Evolutionary conservation across 2,113 vertebrate genomes (phyloP), one percentile per base, ranked within the genome.

Genomic region (Salminus brasiliensis): DNA sequence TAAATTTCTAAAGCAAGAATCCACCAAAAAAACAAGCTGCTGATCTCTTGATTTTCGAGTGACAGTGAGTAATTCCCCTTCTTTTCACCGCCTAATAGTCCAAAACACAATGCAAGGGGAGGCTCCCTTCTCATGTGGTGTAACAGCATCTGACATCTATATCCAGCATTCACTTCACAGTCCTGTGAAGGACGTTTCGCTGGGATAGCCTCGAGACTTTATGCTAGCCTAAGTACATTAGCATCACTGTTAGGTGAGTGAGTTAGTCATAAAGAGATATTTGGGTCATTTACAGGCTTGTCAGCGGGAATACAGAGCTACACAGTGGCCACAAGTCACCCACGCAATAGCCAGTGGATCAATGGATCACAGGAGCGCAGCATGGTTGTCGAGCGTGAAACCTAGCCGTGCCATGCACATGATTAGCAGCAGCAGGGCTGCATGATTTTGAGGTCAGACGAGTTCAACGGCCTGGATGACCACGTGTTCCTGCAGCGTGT

Each of bases 191-290:
- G 77, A 72, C 39, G 11, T 74, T 79, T 75, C 41, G 29, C 57
- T 45, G 43, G 49, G n/a, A 66, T 49, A 30, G 76, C 81, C 81
- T 79, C 45, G 29, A 55, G 72, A 72, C 73, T 72, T 75, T 65
- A 80, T 36, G 12, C 34, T 53, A 43, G 72, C 60, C 49, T 83
- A 55, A 76, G 23, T 76, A 25, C 32, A 83, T 80, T 76, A 76
- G 72, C 59, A 67, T 80, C 43, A 80, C 62, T 72, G 39, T 71
- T 65, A 74, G 59, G 63, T 16, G 11, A 76, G 45, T 57, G 59
- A 49, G 59, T 66, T 71, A 69, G 52, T 82, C 70, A 83, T 29
- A 69, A 29, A 74, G 43, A 41, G n/a, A 21, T 57, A 60, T 75
- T 74, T 53, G 72, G 71, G 45, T 70, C 49, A 68, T 62, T 74